A percentile compares a stretch with the other conserved stretches of the same genome.
phyloP scores from a whole-genome alignment of 2,113 vertebrate species.

The Ceyx cyanopectus region DNA sequence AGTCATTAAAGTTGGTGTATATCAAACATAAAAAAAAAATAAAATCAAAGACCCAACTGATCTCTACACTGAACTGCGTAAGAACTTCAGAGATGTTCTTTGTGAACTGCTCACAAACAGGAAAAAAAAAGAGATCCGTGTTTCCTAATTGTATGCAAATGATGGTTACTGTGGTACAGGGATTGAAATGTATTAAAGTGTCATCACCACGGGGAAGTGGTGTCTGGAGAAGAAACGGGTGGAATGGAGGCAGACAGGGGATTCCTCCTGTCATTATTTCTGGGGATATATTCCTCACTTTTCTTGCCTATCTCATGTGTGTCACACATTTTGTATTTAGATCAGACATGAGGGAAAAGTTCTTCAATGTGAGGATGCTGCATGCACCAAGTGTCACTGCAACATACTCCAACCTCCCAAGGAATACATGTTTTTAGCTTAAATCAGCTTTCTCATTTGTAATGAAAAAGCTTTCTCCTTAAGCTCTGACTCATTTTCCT shows the following conservation, averaged over 20 bases:
- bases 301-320: not conserved
- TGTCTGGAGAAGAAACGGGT: not conserved
- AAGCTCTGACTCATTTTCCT: not conserved
- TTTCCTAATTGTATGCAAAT: not conserved
- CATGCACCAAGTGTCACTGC: not conserved
- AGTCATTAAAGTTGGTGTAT: not conserved
- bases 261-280: not conserved
- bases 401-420: not conserved
- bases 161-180: not conserved
- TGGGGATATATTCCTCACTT: not conserved
- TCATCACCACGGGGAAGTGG: not conserved
- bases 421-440: not conserved
- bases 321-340: not conserved
- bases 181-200: not conserved
- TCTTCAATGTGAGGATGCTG: no score
- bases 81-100: not conserved
- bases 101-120: not conserved
- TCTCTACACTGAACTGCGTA: not conserved
- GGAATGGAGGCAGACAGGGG: not conserved
- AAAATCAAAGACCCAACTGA: not conserved
- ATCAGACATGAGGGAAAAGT: no score
- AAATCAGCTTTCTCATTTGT: not conserved
- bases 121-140: not conserved
- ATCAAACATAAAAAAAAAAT: not conserved
- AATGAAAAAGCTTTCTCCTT: not conserved